phyloP scores from a whole-genome alignment of 2,888 invertebrate genomes.

The Oconnorella tubifera region DNA sequence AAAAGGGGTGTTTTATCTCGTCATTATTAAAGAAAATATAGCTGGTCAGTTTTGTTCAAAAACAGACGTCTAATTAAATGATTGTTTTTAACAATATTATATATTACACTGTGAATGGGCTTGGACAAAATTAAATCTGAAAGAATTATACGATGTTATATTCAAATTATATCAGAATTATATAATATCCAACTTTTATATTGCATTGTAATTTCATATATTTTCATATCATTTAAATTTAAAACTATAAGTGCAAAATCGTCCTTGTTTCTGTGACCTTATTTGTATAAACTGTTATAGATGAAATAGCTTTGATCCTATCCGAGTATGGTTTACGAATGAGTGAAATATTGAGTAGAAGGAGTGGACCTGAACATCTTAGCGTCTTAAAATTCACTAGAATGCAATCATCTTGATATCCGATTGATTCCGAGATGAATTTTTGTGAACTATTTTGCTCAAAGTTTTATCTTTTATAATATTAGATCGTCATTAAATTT shows the following conservation, averaged over 20 bases:
- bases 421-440: not conserved
- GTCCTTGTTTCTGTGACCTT: not conserved
- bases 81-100: not conserved
- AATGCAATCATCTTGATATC: not conserved
- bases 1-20: constrained; percentile 78
- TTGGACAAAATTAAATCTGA: no score
- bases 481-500: no score
- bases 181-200: no score
- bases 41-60: constrained; percentile 27
- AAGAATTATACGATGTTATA: not conserved
- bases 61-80: not conserved
- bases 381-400: constrained; percentile 75
- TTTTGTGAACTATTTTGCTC: not conserved
- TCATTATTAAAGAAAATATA: constrained; percentile 79
- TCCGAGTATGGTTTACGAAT: constrained; percentile 62
- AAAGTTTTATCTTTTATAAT: no score
- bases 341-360: constrained; percentile 67
- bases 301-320: constrained; percentile 63
- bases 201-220: no score
- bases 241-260: no score
- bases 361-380: constrained; percentile 81
- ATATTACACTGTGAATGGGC: no score
- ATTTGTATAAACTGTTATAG: constrained; percentile 10
- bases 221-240: no score
- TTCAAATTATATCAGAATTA: not conserved